Evolutionary conservation across 2,797 vertebrate genomes (phyloP), one percentile per base, ranked within the genome.

Genomic region (Notamacropus eugenii): DNA sequence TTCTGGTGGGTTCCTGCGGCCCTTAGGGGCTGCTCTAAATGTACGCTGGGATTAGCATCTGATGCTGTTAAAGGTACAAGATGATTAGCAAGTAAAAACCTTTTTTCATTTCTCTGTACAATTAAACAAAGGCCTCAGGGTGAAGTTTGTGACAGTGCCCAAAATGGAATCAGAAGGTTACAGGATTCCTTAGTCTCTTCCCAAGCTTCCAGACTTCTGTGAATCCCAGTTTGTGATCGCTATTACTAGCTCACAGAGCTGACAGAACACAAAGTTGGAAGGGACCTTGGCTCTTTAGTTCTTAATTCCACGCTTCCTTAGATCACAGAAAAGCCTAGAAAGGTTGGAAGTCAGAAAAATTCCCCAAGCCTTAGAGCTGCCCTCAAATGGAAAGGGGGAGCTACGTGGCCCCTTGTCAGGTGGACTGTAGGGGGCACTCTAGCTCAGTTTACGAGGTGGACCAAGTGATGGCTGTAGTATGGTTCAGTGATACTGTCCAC

Each of bases 1-100:
- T 52, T 52, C 52, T 52, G 52, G 52, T 52, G 52, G 52, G 6
- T 52, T 52, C 52, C 52, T 46, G 46, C 46, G 46, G n/a, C n/a
- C n/a, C n/a, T 46, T 2, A 46, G 46, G 46, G 46, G 1, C 46
- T 1, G 1, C 46, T 46, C 52, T 52, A 52, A 52, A 52, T 52
- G 52, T 52, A 52, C 57, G 62, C 90, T 97, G 28, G 93, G 62
- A 87, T 97, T 97, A 97, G 93, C 93, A 67, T 92, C 56, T 29
- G 59, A 94, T 93, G 95, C 92, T 93, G 96, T 96, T 96, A 93
- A 95, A 92, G 59, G 96, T 93, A 94, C 97, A 97, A 96, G 94
- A 93, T 95, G 93, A 93, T 97, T 97, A 95, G 91, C 95, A 96
- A 93, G 93, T 92, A 56, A 74, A 92, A 57, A 22, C 50, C 74